Percentiles rank a stretch among this genome's conserved stretches.
These are phyloP conservation scores for Contarinia nasturtii DNA, from an alignment of 1,140 invertebrate genomes.

Conservation along the genomic window DNA sequence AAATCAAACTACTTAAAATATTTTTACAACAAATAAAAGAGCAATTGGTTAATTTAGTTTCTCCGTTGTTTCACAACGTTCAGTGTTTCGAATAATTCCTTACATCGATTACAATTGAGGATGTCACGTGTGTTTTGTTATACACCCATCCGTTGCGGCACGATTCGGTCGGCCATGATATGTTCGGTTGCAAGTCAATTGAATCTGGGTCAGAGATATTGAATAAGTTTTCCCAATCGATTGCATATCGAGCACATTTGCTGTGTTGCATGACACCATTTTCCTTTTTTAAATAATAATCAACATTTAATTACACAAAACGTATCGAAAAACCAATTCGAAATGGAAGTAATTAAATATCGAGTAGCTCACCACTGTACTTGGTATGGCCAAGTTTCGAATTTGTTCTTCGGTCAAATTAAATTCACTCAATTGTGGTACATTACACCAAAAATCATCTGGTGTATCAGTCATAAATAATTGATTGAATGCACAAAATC, in stretches of 20 bases:
- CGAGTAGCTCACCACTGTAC: conserved; percentile 7
- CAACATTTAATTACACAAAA: neutral
- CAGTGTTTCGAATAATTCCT: conserved; percentile 13
- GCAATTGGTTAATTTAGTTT: conserved; percentile 3
- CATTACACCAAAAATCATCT: conserved; percentile 52
- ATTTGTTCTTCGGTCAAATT: conserved; percentile 35
- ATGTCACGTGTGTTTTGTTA: conserved; percentile 40
- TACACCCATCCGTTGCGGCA: conserved; percentile 69
- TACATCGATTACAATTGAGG: conserved; percentile 69
- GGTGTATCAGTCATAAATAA: conserved; percentile 69
- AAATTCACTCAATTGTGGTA: conserved; percentile 35
- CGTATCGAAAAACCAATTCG: no score
- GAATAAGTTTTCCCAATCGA: conserved; percentile 38
- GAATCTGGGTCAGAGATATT: conserved; percentile 6
- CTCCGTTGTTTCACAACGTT: neutral
- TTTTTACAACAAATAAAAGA: conserved; percentile 1
- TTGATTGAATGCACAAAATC: conserved; percentile 80
- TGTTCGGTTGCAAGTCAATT: conserved; percentile 25
- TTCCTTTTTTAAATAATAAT: conserved; percentile 14
- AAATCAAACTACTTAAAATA: conserved; percentile 52
- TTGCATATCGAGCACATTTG: conserved; percentile 42
- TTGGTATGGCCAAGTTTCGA: conserved; percentile 43
- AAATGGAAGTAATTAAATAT: no score
- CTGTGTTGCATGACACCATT: conserved; percentile 29
- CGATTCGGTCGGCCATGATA: conserved; percentile 37